Conservation (phyloP, 2,797 vertebrate species). For the Dermochelys coriacea region DNA sequence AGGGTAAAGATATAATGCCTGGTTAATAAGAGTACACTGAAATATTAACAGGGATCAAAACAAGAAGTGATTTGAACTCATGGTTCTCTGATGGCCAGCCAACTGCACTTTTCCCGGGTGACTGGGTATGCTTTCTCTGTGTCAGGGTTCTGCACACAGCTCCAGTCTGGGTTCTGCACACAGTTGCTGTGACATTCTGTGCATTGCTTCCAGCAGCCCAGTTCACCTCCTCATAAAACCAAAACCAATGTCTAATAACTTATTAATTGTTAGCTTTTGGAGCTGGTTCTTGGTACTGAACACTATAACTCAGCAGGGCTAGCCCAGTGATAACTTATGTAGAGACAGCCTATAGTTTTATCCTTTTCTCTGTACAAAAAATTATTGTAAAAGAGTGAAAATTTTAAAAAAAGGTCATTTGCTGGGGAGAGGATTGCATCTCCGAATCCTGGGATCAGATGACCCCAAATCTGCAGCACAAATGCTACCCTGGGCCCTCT, state of each 20-base stretch:
- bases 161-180: neutral
- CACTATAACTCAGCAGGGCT: neutral
- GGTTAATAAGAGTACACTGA: neutral
- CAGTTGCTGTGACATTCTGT: neutral
- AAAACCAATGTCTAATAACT: neutral
- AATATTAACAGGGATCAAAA: neutral
- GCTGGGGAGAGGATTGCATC: rapidly evolving
- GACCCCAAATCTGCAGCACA: neutral
- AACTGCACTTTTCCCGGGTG: neutral
- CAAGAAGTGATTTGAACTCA: neutral
- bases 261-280: neutral
- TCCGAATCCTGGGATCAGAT: neutral
- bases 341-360: neutral
- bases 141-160: too few relatives aligned
- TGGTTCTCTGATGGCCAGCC: neutral
- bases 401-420: neutral
- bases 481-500: neutral
- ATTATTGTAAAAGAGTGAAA: rapidly evolving
- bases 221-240: neutral
- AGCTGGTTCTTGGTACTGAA: neutral
- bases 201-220: neutral
- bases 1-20: neutral
- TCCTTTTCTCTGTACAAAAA: neutral
- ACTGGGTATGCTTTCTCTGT: neutral
- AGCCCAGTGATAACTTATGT: neutral